Conservation (phyloP, 2,113 vertebrate genomes). For the Sinocyclocheilus maitianheensis region DNA sequence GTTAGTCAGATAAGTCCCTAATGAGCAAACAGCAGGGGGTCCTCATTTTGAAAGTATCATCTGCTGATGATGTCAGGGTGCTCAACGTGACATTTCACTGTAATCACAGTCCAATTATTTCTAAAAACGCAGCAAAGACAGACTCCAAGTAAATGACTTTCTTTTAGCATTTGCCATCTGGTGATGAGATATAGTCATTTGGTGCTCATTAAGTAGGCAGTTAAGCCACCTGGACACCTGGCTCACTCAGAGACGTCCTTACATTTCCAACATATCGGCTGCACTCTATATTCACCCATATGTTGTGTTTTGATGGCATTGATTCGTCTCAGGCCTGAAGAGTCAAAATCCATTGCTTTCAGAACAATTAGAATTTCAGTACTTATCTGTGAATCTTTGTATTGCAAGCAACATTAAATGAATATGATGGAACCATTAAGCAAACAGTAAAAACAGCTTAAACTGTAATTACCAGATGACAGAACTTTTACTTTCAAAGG, state of each 20-base stretch:
- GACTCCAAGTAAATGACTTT: constrained; percentile 34
- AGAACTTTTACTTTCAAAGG: too few relatives aligned
- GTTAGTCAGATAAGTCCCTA: not conserved
- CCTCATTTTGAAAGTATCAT: constrained; percentile 23
- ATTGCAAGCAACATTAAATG: not conserved
- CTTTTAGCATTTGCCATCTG: constrained; percentile 33
- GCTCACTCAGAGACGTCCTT: constrained; percentile 4
- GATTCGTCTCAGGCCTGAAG: not conserved
- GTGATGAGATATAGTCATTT: constrained; percentile 46
- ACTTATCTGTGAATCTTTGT: not conserved
- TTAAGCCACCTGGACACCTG: constrained; percentile 35
- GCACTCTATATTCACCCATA: not conserved
- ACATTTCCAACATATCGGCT: not conserved
- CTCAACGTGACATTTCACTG: constrained; percentile 24
- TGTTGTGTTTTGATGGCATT: constrained; percentile 7
- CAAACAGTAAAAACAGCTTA: not conserved
- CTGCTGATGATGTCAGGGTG: not conserved
- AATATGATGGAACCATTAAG: not conserved
- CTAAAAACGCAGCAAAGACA: constrained; percentile 13
- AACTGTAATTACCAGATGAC: too few relatives aligned
- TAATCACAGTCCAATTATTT: constrained; percentile 52
- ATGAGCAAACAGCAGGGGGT: constrained; percentile 21
- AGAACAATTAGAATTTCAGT: not conserved
- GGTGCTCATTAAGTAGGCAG: constrained; percentile 44
- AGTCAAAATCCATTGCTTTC: not conserved